These are phyloP conservation scores for Charadrius vociferus DNA, from an alignment of 2,113 vertebrate species.

Conservation along the genomic window DNA sequence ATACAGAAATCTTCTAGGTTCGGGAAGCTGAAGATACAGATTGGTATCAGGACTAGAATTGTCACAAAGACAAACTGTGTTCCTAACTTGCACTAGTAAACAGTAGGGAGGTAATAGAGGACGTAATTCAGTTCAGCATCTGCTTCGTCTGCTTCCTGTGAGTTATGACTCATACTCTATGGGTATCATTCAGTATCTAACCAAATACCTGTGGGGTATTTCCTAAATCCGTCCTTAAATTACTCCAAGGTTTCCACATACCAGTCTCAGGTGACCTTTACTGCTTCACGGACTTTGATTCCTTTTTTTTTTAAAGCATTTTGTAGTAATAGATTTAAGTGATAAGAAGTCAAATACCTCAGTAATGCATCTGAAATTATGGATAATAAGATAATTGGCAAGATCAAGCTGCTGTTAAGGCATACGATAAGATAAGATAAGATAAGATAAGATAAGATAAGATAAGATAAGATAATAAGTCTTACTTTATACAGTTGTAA, in stretches of 20 bases:
- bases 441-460: conserved; percentile 5
- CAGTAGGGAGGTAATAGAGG: background rate
- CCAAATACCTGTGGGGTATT: background rate
- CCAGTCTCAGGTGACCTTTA: background rate
- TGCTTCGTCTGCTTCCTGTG: background rate
- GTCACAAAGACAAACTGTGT: background rate
- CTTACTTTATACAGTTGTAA: background rate
- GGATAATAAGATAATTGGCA: conserved; percentile 19
- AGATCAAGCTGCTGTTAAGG: conserved; percentile 14
- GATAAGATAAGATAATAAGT: conserved; percentile 9
- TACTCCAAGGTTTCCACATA: background rate
- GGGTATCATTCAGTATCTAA: background rate
- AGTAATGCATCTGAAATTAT: background rate
- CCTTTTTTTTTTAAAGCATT: background rate
- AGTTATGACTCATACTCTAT: background rate
- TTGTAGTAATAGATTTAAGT: background rate
- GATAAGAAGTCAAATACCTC: background rate
- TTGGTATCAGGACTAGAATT: background rate
- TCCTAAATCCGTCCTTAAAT: background rate
- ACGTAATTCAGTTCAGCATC: conserved; percentile 20
- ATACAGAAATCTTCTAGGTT: background rate
- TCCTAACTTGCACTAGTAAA: background rate
- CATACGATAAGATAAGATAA: conserved; percentile 3
- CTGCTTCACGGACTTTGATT: background rate
- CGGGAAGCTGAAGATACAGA: background rate